Percentiles rank a stretch among this genome's conserved stretches.
Evolutionary conservation across 1,140 invertebrate genomes (phyloP).

Genomic region (Nasonia longicornis): DNA sequence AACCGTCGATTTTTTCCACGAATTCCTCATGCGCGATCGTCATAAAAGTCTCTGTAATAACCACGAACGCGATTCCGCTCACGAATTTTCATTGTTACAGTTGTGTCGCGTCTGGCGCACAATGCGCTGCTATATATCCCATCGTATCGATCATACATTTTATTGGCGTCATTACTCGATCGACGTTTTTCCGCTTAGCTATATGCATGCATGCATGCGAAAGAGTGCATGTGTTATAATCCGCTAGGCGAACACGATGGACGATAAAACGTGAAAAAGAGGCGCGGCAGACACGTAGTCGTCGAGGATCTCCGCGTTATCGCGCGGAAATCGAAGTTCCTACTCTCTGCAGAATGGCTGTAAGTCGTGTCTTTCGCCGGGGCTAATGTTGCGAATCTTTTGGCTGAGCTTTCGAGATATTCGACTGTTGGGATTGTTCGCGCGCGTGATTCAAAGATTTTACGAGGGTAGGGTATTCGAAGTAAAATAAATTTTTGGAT

Average conservation of each 20-base stretch:
- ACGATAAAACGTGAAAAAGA: slow-evolving; percentile 19
- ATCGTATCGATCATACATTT: slow-evolving; percentile 30
- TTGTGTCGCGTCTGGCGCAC: background rate
- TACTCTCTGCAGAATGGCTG: background rate
- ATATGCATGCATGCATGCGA: background rate
- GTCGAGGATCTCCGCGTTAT: background rate
- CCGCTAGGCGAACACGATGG: background rate
- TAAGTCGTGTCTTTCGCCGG: background rate
- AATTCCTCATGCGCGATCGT: background rate
- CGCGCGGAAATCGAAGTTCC: background rate
- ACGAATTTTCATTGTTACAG: slow-evolving; percentile 37
- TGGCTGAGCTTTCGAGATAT: background rate
- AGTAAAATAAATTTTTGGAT: no score
- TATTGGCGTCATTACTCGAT: slow-evolving; percentile 38
- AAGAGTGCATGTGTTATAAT: background rate
- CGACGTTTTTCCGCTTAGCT: background rate
- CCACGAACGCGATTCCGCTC: background rate
- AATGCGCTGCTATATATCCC: slow-evolving; percentile 23
- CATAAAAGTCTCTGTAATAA: background rate
- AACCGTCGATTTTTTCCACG: slow-evolving; percentile 9
- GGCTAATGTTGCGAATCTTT: background rate
- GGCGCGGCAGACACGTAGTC: slow-evolving; percentile 10
- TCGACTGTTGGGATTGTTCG: background rate
- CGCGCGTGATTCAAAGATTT: background rate
- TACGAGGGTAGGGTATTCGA: no score